phyloP scores from a whole-genome alignment of 2,113 vertebrate species.

The Menura novaehollandiae region DNA sequence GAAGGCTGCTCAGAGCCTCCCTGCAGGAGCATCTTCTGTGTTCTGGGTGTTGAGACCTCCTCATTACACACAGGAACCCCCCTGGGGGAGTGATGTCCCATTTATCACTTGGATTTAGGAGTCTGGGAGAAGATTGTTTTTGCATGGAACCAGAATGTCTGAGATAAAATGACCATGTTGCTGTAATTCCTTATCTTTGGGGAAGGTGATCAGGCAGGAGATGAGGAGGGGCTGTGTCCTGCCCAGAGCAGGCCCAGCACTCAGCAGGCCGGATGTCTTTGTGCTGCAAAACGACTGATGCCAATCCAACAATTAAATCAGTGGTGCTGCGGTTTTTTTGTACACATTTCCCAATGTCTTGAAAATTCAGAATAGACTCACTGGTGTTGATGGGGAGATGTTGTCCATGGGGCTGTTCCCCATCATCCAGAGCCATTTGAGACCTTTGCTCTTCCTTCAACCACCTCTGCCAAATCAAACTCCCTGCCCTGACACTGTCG shows the following conservation, averaged over 20 bases:
- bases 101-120: background rate
- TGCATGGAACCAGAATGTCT: background rate
- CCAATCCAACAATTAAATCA: background rate
- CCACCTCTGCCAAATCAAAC: conserved; percentile 70
- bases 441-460: background rate
- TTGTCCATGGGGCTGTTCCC: background rate
- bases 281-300: accelerated
- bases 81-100: background rate
- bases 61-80: background rate
- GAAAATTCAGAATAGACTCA: background rate
- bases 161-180: background rate
- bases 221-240: background rate
- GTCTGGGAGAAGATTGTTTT: background rate
- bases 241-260: background rate
- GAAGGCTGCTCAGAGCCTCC: background rate
- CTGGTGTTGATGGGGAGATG: background rate
- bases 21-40: accelerated
- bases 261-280: background rate
- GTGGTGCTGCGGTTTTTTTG: background rate
- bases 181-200: background rate
- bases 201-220: background rate
- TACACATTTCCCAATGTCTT: background rate
- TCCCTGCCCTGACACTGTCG: conserved; percentile 48
- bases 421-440: background rate
- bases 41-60: background rate